Percentiles rank a stretch among this genome's conserved stretches.
phyloP scores from a whole-genome alignment of 2,888 invertebrate genomes.

The Iselma pallidipennis region DNA sequence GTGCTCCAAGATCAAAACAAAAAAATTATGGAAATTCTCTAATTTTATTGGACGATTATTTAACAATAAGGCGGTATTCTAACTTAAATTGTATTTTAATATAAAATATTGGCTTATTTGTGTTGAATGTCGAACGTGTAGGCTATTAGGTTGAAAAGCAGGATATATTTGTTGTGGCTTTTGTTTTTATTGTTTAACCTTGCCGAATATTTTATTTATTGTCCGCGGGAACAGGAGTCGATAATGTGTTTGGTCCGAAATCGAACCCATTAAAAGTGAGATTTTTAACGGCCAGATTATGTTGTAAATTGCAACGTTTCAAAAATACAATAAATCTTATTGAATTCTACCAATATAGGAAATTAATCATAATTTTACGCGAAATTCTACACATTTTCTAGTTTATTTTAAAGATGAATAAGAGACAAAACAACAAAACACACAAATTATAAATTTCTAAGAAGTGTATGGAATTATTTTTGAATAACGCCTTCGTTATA shows the following conservation, averaged over 20 bases:
- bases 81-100: slow-evolving; percentile 9
- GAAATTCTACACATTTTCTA: slow-evolving; percentile 5
- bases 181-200: slow-evolving; percentile 32
- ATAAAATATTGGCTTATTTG: slow-evolving; percentile 10
- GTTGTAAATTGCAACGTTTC: slow-evolving; percentile 4
- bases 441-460: not conserved
- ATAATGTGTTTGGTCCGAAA: too few relatives aligned
- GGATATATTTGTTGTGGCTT: slow-evolving; percentile 31
- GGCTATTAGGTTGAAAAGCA: slow-evolving; percentile 25
- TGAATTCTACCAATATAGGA: too few relatives aligned
- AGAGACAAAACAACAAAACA: not conserved
- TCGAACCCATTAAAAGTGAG: not conserved
- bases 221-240: slow-evolving; percentile 7
- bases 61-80: slow-evolving; percentile 25
- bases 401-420: too few relatives aligned
- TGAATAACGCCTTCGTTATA: not conserved
- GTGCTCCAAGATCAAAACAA: slow-evolving; percentile 7
- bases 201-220: slow-evolving; percentile 13
- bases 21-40: not conserved
- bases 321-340: not conserved
- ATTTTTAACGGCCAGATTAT: slow-evolving; percentile 7
- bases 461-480: not conserved
- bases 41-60: slow-evolving; percentile 28
- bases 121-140: not conserved
- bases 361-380: too few relatives aligned